Base-by-base conservation (phyloP, 2,888 invertebrate genomes). In the Dorcus hopei region DNA sequence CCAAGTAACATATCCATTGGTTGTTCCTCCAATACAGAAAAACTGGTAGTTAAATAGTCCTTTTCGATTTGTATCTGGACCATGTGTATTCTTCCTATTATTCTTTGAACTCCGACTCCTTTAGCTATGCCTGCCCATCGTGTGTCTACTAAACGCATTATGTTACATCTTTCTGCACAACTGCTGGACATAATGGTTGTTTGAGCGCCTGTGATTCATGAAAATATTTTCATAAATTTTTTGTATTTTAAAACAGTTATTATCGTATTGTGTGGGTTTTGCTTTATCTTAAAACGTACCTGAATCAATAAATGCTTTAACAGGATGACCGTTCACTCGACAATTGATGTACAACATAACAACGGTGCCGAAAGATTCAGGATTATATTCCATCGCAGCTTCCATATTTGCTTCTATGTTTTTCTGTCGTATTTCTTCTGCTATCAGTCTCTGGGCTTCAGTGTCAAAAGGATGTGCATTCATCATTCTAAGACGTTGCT, bases 321-420 rank as follows among this genome's bases (percentile, higher is more conserved):
- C 96, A 0, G 93, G 93, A 75, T 91, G 89, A 41, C 97, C 97
- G 80, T 99, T 99, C 1, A 99, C 97, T 78, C 88, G 90, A 77
- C 98, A 97, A 77, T 97, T 93, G 61, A 99, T 96, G 77, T 99
- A 91, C 69, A 99, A 84, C 99, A 99, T 98, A 49, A 93, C 91
- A 47, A 99, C 97, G 38, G 95, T 94, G 57, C 97, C 98, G 80
- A 98, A 98, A 47, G 93, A 95, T 80, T 99, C 99, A 0, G 99
- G 99, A 79, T 97, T 95, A 77, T 95, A 95, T 75, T 99, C 98
- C 88, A 98, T 95, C 0, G 98, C 98, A 1, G 95, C 95, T 75
- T 97, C 95, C 97, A 98, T 97, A 74, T 97, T 97, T 0, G 95
- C 93, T 78, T 97, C 95, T 63, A 98, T 95, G 78, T 98, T 98